Evolutionary conservation across 2,113 vertebrate species (phyloP).

Genomic region (Falcunculus frontatus): DNA sequence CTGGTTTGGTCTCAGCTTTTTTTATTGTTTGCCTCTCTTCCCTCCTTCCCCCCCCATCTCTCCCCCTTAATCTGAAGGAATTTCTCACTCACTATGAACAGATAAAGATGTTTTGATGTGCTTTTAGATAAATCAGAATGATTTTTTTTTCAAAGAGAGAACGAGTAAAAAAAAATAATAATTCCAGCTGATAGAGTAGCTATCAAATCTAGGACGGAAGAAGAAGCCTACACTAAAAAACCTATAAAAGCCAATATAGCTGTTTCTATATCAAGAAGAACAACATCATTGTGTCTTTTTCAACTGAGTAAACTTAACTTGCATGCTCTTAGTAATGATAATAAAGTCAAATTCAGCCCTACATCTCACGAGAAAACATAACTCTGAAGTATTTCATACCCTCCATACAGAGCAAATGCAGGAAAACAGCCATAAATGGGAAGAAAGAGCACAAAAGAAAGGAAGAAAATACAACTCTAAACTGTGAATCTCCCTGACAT

Average conservation of each 20-base stretch:
- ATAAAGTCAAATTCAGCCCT: slow-evolving; percentile 31
- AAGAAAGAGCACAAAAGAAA: not conserved
- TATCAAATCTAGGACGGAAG: slow-evolving; percentile 29
- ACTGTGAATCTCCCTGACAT: slow-evolving; percentile 8
- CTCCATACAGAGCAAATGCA: not conserved
- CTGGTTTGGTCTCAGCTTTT: not conserved
- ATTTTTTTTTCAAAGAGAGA: not conserved
- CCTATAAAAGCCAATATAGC: not conserved
- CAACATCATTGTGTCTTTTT: not conserved
- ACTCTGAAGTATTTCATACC: slow-evolving; percentile 24
- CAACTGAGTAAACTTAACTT: slow-evolving; percentile 37
- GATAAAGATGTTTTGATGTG: not conserved
- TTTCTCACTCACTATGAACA: not conserved
- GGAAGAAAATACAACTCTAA: not conserved
- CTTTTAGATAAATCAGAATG: not conserved
- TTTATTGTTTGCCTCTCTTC: not conserved
- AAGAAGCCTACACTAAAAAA: slow-evolving; percentile 34
- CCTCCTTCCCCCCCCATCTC: not conserved
- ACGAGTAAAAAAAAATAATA: not conserved
- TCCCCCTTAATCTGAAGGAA: slow-evolving; percentile 7
- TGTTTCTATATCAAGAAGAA: not conserved
- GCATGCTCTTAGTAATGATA: not conserved
- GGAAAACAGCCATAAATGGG: not conserved
- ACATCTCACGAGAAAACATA: not conserved
- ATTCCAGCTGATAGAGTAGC: not conserved